Evolutionary conservation across 2,888 invertebrate species (phyloP), one percentile per base, ranked within the genome.

Genomic region (Thelaira solivaga): DNA sequence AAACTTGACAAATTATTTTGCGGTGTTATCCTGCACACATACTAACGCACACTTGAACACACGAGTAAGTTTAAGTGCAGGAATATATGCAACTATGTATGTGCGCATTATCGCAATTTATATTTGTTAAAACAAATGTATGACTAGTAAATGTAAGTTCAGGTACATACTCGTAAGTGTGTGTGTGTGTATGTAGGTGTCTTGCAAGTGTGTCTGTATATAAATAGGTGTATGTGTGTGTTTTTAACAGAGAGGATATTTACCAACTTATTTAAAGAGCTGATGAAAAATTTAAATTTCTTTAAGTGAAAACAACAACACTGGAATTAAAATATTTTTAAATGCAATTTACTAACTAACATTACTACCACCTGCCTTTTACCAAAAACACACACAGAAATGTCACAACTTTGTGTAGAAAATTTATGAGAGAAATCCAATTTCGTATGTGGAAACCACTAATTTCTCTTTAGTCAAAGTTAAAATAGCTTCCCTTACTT

Each of bases 1-100:
- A 77, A 77, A 72, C 76, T 77, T 77, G 76, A 77, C 76, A 77
- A 77, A 77, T 77, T 77, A 77, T 68, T 68, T 72, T 77, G 76
- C 72, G 76, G 72, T 77, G 55, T 62, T 57, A 57, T 62, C 49
- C 26, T 62, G 62, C 45, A 67, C 36, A 73, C 16, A 57, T 29
- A 0, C 3, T 31, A 29, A 59, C 4, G 39, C 13, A 53, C 4
- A 45, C 22, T 34, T 13, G n/a, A 18, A 24, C 3, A 26, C 4
- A 26, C 6, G 7, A 18, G 2, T 8, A 6, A 47, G 16, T n/a
- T 24, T n/a, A 6, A 22, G n/a, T 39, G 18, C 11, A 13, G 26
- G 1, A 2, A 26, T 3, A 26, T 13, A 13, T 2, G 10, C 26
- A 13, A 0, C 13, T 16, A 16, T 16, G 13, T 13, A 4, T 45